Evolutionary conservation across 2,797 vertebrate species (phyloP), one percentile per base, ranked within the genome.

Genomic region (Molossus molossus): DNA sequence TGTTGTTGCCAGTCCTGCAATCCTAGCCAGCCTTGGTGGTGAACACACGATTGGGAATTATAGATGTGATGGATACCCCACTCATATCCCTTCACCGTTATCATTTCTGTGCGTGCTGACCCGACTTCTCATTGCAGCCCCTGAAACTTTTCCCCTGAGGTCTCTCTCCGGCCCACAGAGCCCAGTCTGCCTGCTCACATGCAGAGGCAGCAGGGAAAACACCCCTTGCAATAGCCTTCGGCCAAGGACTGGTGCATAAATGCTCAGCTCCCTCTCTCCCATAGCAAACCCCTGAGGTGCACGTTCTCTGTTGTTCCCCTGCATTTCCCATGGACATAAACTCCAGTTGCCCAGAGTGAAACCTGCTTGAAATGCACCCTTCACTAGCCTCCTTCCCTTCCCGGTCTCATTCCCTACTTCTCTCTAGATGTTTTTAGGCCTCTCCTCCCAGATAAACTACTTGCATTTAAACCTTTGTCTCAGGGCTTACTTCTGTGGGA

Each of bases 291-390:
- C 57, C 50, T 14, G 37, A 48, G 48, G 8, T 27, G 2, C n/a
- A 0, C 9, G 1, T 10, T 73, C 57, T 57, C 5, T 2, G 1
- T 17, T 73, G 20, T 70, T 45, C 45, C 62, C 67, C 57, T 57
- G n/a, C 23, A 33, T 64, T 57, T 29, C 10, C n/a, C 14, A 13
- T 12, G 33, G 27, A 21, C 40, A 20, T 27, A 20, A 60, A 29
- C 33, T 58, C 17, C 6, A 70, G 1, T 9, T 17, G n/a, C 15
- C 15, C 13, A 0, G 1, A 23, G 48, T 21, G 33, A 27, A 70
- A 33, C 6, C 23, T n/a, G 9, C 14, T 82, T 20, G 21, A 53
- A 33, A 72, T 62, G 40, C 1, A 14, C 25, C 13, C 10, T 73
- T 37, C 17, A 1, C 13, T 11, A 5, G 13, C 6, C 11, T 58